Base-by-base conservation (phyloP, 2,888 invertebrate species). In the Drosophila buzzatii region DNA sequence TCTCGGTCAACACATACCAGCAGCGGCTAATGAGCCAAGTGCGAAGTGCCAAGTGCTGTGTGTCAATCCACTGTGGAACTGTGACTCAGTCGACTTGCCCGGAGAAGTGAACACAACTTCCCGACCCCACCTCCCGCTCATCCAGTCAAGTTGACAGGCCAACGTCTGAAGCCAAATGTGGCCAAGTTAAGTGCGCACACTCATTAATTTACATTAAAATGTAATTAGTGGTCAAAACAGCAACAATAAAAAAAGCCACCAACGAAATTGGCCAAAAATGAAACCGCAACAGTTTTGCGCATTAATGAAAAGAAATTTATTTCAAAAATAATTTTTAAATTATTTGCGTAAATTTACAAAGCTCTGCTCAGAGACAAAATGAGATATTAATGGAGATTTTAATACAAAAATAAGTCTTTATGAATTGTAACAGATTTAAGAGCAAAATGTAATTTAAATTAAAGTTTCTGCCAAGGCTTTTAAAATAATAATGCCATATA, bases 151-250 rank as follows among this genome's bases (percentile, higher is more conserved):
- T 80, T 85, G 89, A 80, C 89, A 71, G 76, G 70, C 65, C 65
- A 66, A 58, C 33, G 45, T 70, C 57, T 37, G 70, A 44, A 63
- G 85, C 56, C 71, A 67, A 82, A 79, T 72, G 72, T 60, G 73
- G 78, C 78, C 88, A 89, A 82, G 77, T 87, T 89, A 88, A 85
- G 85, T 88, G 85, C 83, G 68, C 79, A 57, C 65, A 71, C 76
- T 91, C 91, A 91, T 91, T 90, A 90, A 91, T 91, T 89, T 82
- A 90, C 91, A 91, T 91, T 91, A 91, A 92, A 92, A 88, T 79
- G 82, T 85, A 92, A 91, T 91, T 92, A 91, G 82, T 76, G 77
- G 77, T 74, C 74, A 79, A 85, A 82, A 66, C 53, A 44, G 16
- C 42, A 49, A 64, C n/a, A n/a, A n/a, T n/a, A 35, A 42, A 44